Evolutionary conservation across 2,888 invertebrate species (phyloP).

Genomic region (Phaonia tiefii): DNA sequence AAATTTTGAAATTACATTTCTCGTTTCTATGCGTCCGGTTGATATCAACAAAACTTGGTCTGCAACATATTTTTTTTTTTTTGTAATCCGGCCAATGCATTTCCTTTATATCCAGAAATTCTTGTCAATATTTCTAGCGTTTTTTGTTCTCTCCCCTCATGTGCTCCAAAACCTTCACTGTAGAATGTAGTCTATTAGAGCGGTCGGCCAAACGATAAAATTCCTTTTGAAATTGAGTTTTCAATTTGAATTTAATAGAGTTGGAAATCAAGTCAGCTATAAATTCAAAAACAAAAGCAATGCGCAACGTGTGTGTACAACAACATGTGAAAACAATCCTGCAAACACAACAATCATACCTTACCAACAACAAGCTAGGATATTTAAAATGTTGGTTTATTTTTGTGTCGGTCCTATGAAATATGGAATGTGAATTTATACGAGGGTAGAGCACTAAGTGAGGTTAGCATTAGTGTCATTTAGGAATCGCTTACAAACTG

Average conservation of each 20-base stretch:
- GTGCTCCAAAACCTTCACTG: not conserved
- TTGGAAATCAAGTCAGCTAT: constrained; percentile 62
- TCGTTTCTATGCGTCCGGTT: constrained; percentile 46
- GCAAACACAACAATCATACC: constrained; percentile 22
- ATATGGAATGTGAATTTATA: not conserved
- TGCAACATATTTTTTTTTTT: not conserved
- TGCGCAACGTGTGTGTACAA: too few relatives aligned
- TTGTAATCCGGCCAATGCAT: constrained; percentile 45
- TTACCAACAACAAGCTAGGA: constrained; percentile 26
- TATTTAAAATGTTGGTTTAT: not conserved
- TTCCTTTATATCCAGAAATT: too few relatives aligned
- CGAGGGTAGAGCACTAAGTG: too few relatives aligned
- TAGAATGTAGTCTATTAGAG: constrained; percentile 31
- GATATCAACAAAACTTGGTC: constrained; percentile 23
- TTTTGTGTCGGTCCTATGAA: not conserved
- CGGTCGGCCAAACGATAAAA: constrained; percentile 50
- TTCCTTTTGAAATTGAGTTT: constrained; percentile 61
- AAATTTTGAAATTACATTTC: constrained; percentile 61
- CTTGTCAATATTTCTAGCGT: constrained; percentile 24
- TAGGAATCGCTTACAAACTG: too few relatives aligned
- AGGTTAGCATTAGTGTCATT: too few relatives aligned
- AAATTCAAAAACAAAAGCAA: constrained; percentile 47
- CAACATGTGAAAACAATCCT: not conserved
- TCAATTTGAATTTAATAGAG: constrained; percentile 65
- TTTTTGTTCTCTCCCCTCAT: not conserved